A percentile compares a stretch with the other conserved stretches of the same genome.
Conservation (phyloP, 2,113 vertebrate genomes). For the Pelodiscus sinensis region DNA sequence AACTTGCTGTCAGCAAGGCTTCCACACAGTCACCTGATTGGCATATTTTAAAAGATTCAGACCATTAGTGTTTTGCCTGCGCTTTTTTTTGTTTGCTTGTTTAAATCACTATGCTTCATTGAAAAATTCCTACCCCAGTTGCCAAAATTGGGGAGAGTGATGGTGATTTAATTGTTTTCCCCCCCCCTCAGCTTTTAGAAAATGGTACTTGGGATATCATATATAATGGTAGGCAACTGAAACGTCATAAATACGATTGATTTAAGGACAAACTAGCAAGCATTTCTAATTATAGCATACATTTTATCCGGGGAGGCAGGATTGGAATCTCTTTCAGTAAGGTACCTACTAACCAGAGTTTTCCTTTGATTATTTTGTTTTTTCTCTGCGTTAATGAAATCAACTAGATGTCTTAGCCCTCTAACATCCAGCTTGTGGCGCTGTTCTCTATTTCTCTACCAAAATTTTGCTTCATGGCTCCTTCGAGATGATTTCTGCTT, state of each 20-base stretch:
- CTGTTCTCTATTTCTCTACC: background rate
- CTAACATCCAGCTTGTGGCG: background rate
- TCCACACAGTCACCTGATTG: fast-evolving
- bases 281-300: background rate
- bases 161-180: background rate
- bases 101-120: background rate
- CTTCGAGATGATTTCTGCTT: constrained; percentile 37
- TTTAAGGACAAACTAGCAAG: background rate
- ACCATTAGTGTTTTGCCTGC: background rate
- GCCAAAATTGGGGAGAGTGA: background rate
- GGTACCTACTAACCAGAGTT: background rate
- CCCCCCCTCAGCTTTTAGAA: background rate
- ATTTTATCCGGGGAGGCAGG: background rate
- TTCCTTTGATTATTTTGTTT: background rate
- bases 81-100: background rate
- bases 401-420: background rate
- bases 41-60: background rate
- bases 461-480: background rate
- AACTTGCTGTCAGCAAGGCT: background rate
- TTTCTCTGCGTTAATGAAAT: background rate
- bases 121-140: background rate
- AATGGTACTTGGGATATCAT: background rate
- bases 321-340: background rate
- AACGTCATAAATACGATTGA: background rate
- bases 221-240: background rate